Evolutionary conservation across 1,140 invertebrate genomes (phyloP), one percentile per base, ranked within the genome.

Genomic region (Polypedilum pembai): DNA sequence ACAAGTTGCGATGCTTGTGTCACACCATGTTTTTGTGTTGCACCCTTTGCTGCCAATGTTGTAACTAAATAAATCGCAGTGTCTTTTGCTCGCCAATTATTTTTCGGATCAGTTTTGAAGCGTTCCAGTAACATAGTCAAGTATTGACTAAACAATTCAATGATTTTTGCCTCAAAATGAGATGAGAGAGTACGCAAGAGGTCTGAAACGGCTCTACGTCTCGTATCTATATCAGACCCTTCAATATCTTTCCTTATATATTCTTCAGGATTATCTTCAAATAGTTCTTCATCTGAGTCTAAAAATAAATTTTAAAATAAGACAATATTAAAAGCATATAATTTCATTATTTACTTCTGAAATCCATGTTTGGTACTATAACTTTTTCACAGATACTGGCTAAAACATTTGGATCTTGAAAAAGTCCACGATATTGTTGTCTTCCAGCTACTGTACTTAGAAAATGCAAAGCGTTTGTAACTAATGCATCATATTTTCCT

Each of bases 221-320:
- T 85, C 0, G 98, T 99, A 80, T 98, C 96, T 41, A 98, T 90
- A 84, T 99, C 97, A n/a, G 95, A 97, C 5, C 97, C 97, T 85
- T 99, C 97, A 76, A 99, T 95, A 84, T 99, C 98, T 73, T 95
- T 86, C 56, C 96, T 85, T 75, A 98, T 98, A 80, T 98, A 99
- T 84, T 99, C 97, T 82, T 99, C 97, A 0, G 96, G 94, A 83
- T 98, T 98, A 80, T 98, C 95, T 83, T 98, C 94, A 84, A 98
- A 99, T 41, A 97, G 81, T 84, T 99, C 97, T 83, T 94, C 91
- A 85, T 99, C 98, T 0, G 92, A 92, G 74, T 90, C 93, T 94
- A 78, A 73, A 75, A 77, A 74, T 63, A 75, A 74, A 74, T 73
- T 75, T 73, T 20, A 24, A 75, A n/a, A 69, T 73, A 17, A 33